phyloP scores from a whole-genome alignment of 2,797 vertebrate genomes.

The Rhadinocentrus ornatus region DNA sequence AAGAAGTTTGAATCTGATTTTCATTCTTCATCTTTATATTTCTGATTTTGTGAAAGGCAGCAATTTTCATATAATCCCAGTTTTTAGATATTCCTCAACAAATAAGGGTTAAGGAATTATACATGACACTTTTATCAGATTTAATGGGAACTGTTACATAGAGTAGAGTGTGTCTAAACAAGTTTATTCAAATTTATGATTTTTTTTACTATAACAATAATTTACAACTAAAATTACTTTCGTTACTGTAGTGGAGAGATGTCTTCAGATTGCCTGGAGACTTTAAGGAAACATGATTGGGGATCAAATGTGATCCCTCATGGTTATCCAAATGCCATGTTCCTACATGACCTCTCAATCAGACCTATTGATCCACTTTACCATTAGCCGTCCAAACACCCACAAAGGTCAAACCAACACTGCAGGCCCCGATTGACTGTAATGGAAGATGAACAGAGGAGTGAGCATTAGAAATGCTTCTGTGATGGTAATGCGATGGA shows the following conservation, averaged over 20 bases:
- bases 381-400: slow-evolving; percentile 72
- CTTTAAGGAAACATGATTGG: slow-evolving; percentile 26
- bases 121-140: not conserved
- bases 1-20: slow-evolving; percentile 43
- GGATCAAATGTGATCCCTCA: slow-evolving; percentile 60
- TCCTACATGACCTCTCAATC: slow-evolving; percentile 78
- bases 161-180: not conserved
- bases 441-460: slow-evolving; percentile 12
- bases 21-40: slow-evolving; percentile 18
- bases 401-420: slow-evolving; percentile 62
- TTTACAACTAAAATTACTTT: slow-evolving; percentile 2
- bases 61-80: slow-evolving; percentile 41
- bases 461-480: slow-evolving; percentile 3
- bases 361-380: slow-evolving; percentile 76
- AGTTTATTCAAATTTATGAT: not conserved
- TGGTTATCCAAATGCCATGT: slow-evolving; percentile 71
- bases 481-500: slow-evolving; percentile 33
- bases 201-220: not conserved
- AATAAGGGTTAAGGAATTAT: slow-evolving; percentile 1
- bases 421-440: slow-evolving; percentile 50
- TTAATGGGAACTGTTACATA: not conserved
- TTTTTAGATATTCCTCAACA: slow-evolving; percentile 13
- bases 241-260: slow-evolving; percentile 5
- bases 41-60: slow-evolving; percentile 12
- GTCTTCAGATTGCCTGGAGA: slow-evolving; percentile 8